Evolutionary conservation across 2,888 invertebrate species (phyloP), one percentile per base, ranked within the genome.

Genomic region (Spilosoma lubricipeda): DNA sequence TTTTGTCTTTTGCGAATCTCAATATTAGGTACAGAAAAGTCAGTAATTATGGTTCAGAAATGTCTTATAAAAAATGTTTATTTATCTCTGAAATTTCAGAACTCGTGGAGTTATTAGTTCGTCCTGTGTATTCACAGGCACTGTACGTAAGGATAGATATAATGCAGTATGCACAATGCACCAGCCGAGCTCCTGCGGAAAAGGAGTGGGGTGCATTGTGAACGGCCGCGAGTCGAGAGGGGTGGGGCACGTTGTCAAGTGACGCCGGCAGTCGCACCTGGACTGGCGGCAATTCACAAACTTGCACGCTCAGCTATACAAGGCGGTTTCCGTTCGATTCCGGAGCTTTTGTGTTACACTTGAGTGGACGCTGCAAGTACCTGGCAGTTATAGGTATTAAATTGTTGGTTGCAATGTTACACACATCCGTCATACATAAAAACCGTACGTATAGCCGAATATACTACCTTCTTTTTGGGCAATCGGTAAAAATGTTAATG

Each of bases 121-220:
- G 52, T 70, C 74, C 70, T 67, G 70, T 45, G 67, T 70, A 42
- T 56, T 9, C 42, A n/a, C n/a, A n/a, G 73, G 30, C 56, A 52
- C 42, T 33, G 42, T 45, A 48, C 63, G 70, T 63, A 20, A 59
- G 70, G n/a, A n/a, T n/a, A n/a, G 66, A 74, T 66, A 67, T 56
- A 70, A 69, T 73, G 72, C 36, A 39, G 72, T 66, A 72, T 63
- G 74, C 75, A 75, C 81, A 77, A 74, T 74, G 77, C 78, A 65
- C 69, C n/a, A 71, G 71, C n/a, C 59, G 27, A 52, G 67, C 42
- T 64, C 39, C 63, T 2, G 63, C 20, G 68, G 59, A 9, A 18
- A n/a, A 27, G 27, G n/a, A 52, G 36, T 27, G 33, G 30, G 20
- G 63, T n/a, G 33, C 63, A 36, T 27, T 48, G 45, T 71, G 65